A percentile compares a stretch with the other conserved stretches of the same genome.
These are phyloP conservation scores for Argyrosomus japonicus DNA, from an alignment of 2,113 vertebrate species.

Conservation along the genomic window DNA sequence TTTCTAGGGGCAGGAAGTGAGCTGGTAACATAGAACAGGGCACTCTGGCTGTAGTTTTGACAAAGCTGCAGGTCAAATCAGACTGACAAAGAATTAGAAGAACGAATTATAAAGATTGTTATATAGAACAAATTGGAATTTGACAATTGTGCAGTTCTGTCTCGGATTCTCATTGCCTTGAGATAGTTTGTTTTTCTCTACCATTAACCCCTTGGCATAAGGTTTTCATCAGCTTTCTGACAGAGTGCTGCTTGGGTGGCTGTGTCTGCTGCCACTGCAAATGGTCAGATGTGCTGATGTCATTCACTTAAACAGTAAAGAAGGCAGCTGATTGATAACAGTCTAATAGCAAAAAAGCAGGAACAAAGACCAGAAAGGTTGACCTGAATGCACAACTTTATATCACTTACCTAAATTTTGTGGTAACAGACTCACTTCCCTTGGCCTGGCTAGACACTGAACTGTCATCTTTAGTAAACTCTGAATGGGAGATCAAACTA, in stretches of 20 bases:
- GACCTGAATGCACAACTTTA: neutral
- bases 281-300: slow-evolving; percentile 14
- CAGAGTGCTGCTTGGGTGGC: neutral
- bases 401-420: slow-evolving; percentile 37
- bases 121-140: neutral
- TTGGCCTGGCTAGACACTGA: slow-evolving; percentile 16
- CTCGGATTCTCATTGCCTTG: neutral
- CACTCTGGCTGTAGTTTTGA: neutral
- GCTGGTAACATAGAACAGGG: neutral
- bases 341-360: neutral
- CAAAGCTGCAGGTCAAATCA: slow-evolving; percentile 1
- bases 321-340: neutral
- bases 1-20: slow-evolving; percentile 13
- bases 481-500: slow-evolving; percentile 24
- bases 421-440: neutral
- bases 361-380: neutral
- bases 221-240: no score
- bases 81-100: neutral
- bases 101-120: no score
- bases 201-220: no score
- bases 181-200: neutral
- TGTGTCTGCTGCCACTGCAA: neutral
- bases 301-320: slow-evolving; percentile 1
- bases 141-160: neutral
- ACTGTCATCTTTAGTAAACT: slow-evolving; percentile 43